Base-by-base conservation (phyloP, 2,888 invertebrate species). In the Anodontia alba region DNA sequence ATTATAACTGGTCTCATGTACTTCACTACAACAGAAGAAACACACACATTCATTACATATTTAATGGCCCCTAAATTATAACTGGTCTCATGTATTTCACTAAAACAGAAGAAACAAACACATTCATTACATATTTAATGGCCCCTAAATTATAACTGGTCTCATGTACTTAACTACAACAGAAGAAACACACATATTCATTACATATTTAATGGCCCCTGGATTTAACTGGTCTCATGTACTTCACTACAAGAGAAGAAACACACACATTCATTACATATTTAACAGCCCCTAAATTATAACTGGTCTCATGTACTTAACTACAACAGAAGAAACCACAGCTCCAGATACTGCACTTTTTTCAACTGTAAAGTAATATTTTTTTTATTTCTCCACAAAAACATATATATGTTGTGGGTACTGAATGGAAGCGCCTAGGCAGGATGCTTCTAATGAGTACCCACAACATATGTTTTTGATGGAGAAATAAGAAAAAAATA, bases 131-230 rank as follows among this genome's bases (percentile, higher is more conserved):
- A n/a, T n/a, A n/a, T 99, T 99, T 80, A 99, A 96, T 57, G 99
- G 99, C 81, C 99, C 99, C 93, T 99, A 96, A 92, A 99, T 98
- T 90, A 99, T 99, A 78, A 99, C 99, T 66, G 99, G 99, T 94
- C 99, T 96, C 76, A 99, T 98, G 95, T 99, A 99, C 91, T 96
- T 97, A 92, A 99, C 93, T 93, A 90, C 38, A 71, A 54, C 74
- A 62, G 82, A 46, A 73, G 29, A 46, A 42, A 29, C 20, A 23
- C 51, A 51, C 51, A 10, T 5, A 51, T n/a, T n/a, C n/a, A n/a
- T n/a, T n/a, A n/a, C n/a, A n/a, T n/a, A n/a, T 99, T 99, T 80
- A 99, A 96, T 57, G 99, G 99, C 81, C 99, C 99, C 93, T 99
- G 96, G 93, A 99, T 98, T 90, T 99, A 78, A 99, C 99, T 66